Evolutionary conservation across 2,113 vertebrate species (phyloP), one percentile per base, ranked within the genome.

Genomic region (Spilogale gracilis): DNA sequence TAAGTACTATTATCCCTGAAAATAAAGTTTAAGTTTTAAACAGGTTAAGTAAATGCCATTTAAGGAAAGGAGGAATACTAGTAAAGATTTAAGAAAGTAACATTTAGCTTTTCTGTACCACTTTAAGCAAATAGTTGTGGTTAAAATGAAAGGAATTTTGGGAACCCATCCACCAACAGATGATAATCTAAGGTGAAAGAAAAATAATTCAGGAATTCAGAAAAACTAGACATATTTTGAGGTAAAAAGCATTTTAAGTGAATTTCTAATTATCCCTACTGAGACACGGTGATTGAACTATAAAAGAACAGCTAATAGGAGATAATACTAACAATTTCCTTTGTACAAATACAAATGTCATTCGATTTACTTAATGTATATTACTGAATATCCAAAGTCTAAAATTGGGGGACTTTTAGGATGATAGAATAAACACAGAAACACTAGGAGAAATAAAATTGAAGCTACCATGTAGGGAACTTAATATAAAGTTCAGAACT

Each of bases 141-240:
- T 89, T 87, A 63, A 91, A 81, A 91, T 71, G 27, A 97, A 96
- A 96, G 58, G 38, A 97, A 97, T 95, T 96, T 89, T 43, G 38
- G 58, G 61, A 67, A 97, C 69, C 9, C 43, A 88, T 90, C 60
- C 38, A 95, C 94, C 4, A 91, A 85, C 27, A 95, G 52, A 95
- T 92, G 52, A 89, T 32, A 95, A 95, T 63, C 79, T 56, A 96
- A 88, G n/a, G 27, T 87, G 30, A 95, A 97, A 84, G 38, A 96
- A 97, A 97, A 97, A 95, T 45, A 97, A 88, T 69, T 92, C 58
- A 96, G 50, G 52, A 96, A 95, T 73, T 73, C 50, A 97, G 83
- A 93, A 1, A 78, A 96, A 87, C 56, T 65, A 61, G 54, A 89
- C 5, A 82, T 84, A 85, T 71, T 91, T 83, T 61, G 50, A 81